Conservation (phyloP, 2,113 vertebrate genomes). For the Fukomys damarensis region DNA sequence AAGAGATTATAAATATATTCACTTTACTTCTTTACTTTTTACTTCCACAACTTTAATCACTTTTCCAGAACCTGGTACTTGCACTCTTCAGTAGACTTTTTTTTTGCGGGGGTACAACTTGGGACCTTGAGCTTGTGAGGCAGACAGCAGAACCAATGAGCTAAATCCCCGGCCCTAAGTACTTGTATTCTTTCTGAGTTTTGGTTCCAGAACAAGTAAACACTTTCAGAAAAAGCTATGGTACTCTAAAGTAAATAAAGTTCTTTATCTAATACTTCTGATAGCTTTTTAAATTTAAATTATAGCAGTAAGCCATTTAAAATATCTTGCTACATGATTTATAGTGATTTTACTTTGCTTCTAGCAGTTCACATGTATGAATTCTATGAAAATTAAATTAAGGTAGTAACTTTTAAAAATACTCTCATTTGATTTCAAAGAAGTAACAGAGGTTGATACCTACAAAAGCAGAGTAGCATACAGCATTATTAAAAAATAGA, state of each 20-base stretch:
- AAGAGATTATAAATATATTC: not conserved
- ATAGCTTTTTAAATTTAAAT: not conserved
- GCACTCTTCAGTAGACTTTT: too few species aligned
- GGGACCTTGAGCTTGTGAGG: too few species aligned
- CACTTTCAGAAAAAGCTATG: not conserved
- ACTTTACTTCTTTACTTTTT: not conserved
- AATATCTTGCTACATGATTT: not conserved
- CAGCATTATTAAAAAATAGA: not conserved
- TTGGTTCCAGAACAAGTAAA: not conserved
- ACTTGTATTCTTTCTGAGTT: not conserved
- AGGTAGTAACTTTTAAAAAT: not conserved
- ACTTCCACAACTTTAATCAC: not conserved
- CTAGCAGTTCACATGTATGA: not conserved
- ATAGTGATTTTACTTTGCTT: not conserved
- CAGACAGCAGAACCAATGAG: too few species aligned
- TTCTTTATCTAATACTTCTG: not conserved
- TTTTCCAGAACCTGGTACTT: not conserved
- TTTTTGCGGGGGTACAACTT: too few species aligned
- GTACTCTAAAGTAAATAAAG: not conserved
- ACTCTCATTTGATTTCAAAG: not conserved
- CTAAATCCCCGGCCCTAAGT: too few species aligned
- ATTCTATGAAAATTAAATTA: slow-evolving; percentile 15
- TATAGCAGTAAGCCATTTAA: not conserved
- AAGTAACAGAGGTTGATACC: not conserved
- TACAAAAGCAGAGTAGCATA: not conserved